Base-by-base conservation (phyloP, 2,797 vertebrate species). In the Prionace glauca region DNA sequence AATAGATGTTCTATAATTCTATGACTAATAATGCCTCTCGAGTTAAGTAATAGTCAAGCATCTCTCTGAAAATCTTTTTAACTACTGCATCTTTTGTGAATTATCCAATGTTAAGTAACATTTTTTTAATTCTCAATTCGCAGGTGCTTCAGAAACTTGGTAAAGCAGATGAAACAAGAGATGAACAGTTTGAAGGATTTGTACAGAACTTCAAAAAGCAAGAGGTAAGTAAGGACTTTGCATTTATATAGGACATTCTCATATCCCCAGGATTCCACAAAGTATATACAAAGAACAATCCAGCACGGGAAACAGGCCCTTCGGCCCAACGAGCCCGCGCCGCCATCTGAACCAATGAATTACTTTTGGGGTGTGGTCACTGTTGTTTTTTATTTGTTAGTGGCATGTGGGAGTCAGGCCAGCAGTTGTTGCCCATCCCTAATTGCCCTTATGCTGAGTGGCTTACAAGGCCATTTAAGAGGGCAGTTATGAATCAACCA, bases 81-180 rank as follows among this genome's bases (percentile, higher is more conserved):
- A 29, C 56, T 62, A 4, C 56, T 62, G 29, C 87, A 88, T 2
- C 72, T 60, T 88, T 32, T 16, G 32, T 16, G 26, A 12, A 90
- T 90, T 56, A 32, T 20, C 87, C 56, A 56, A 88, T 88, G 86
- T 88, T 29, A 62, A n/a, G 29, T 90, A 60, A 62, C 29, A n/a
- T 90, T 26, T 81, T 95, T 96, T 95, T 50, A 26, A 96, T 96
- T 95, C 95, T 96, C 92, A n/a, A 95, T 96, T 96, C 92, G 5
- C 94, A 99, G 98, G 98, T 98, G 1, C 98, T 98, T 97, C 99
- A 99, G 97, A 99, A 99, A 96, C 97, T 99, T 95, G 99, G 99
- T 41, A 99, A 99, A 97, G 99, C 99, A 12, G 99, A 99, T 88
- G 99, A 99, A 97, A 99, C 99, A 72, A 99, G 99, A 98, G 99